Base-by-base conservation (phyloP, 1,140 invertebrate species). In the Armadillidium nasatum region DNA sequence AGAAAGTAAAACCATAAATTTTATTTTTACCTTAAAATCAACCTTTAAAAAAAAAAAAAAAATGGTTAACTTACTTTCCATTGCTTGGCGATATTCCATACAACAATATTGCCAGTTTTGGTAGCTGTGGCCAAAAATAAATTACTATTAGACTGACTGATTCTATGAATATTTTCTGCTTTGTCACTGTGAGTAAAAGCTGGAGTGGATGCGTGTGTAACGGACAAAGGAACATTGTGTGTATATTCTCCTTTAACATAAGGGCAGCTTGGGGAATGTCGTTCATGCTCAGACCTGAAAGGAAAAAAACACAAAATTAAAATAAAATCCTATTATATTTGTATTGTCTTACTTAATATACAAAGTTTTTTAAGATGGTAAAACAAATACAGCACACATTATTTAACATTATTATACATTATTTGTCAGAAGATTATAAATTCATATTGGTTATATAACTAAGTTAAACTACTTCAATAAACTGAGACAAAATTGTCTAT, bases 231-330 rank as follows among this genome's bases (percentile, higher is more conserved):
- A 71, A 97, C 94, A 86, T 97, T 97, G 85, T 95, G 94, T 11
- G 94, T 97, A 82, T 94, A 95, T 84, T 96, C 94, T 21, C 94
- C 94, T 83, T 94, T 92, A 3, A 97, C 93, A 85, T 96, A 96
- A 0, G 94, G 93, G 85, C 95, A 97, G 76, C 90, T 89, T 11
- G 94, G 94, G 21, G 94, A 96, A 86, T 97, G 95, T 10, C 95
- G 87, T 85, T 96, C 94, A 83, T 97, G 94, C 84, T 97, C 94
- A 80, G 94, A 95, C 93, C 94, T 88, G 75, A 75, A 76, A 76
- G 78, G 73, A 54, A 79, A 44, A 33, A 19, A 33, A 33, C 33
- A 33, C 33, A 33, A 33, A 33, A 33, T 6, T 33, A 3, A 33
- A 33, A 33, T 33, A 33, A 33, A 33, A 33, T 33, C 33, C 6